Base-by-base conservation (phyloP, 1,140 invertebrate species). In the Zaprionus davidi region DNA sequence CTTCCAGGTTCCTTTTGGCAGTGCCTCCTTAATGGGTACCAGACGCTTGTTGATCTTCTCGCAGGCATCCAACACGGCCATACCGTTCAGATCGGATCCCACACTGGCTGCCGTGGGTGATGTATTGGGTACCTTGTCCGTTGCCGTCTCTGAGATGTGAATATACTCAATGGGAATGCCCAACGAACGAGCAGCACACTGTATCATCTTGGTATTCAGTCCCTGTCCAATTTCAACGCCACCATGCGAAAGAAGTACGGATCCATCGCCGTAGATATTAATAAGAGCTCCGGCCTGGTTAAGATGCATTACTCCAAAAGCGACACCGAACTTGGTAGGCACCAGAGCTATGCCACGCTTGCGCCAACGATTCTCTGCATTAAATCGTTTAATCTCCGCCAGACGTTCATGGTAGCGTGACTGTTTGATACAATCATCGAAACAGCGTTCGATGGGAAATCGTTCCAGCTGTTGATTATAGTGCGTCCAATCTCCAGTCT, bases 151-250 rank as follows among this genome's bases (percentile, higher is more conserved):
- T 59, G 94, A 94, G 24, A 98, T 97, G 88, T 98, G 96, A 82
- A 99, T 98, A 85, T 96, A 95, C 0, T 96, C 94, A 11, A 94
- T 91, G 28, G 97, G 94, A 20, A 98, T 95, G 38, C 94, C 95
- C 3, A 99, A 93, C 3, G 94, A 94, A 76, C 96, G 94, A 55
- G 96, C 96, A 0, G 96, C 96, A 34, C 97, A 95, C 94, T 99
- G 97, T 69, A 98, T 96, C 96, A 98, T 98, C 94, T 99, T 99
- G 1, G 97, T 99, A 85, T 99, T 97, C 0, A 99, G 93, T 2
- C 98, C 98, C 93, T 99, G 98, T 0, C 98, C 98, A 96, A 99
- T 99, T 94, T 99, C 98, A 17, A 96, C 96, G 17, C 98, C 98
- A 49, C 97, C 97, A 92, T 99, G 98, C 28, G 95, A 95, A n/a